Base-by-base conservation (phyloP, 2,113 vertebrate genomes). In the Hippocampus guttulatus region DNA sequence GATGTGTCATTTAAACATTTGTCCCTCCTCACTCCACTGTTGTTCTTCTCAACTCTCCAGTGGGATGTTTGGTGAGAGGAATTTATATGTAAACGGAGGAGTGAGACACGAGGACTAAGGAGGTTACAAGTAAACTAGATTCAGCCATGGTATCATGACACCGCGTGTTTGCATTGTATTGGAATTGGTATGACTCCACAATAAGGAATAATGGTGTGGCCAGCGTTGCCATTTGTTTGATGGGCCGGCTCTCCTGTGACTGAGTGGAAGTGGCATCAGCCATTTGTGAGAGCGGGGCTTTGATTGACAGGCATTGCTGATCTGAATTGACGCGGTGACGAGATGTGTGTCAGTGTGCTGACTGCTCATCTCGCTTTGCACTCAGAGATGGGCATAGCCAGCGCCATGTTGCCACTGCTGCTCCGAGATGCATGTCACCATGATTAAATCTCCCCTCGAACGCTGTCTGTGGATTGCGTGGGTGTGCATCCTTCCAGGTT, bases 271-370 rank as follows among this genome's bases (percentile, higher is more conserved):
- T 6, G 81, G 83, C 81, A 74, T 79, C 75, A 5, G 81, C 71
- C 80, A 20, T 73, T 72, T 63, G 74, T 69, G 80, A 80, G 85
- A 25, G 21, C 64, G 2, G 77, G 40, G 16, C 14, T 18, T 70
- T 79, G 89, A 90, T 80, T 89, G 88, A 91, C 89, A 86, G 82
- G 69, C 73, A 55, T 84, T 47, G 74, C 86, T 90, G 91, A 93
- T 92, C 88, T 84, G 88, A 92, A 92, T 87, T 91, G 92, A 92
- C 89, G 72, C 76, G 75, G 81, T 81, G 81, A 84, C 86, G 89
- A 88, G 89, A 89, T 89, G 84, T 84, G 87, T 92, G 90, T 92
- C 90, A 89, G 83, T 62, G 81, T 81, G 87, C 85, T 74, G 88
- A 92, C 89, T 91, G 92, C 88, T 93, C 92, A 91, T 91, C 91